These are phyloP conservation scores for Atethmia centrago DNA, from an alignment of 2,888 invertebrate species.

Conservation along the genomic window DNA sequence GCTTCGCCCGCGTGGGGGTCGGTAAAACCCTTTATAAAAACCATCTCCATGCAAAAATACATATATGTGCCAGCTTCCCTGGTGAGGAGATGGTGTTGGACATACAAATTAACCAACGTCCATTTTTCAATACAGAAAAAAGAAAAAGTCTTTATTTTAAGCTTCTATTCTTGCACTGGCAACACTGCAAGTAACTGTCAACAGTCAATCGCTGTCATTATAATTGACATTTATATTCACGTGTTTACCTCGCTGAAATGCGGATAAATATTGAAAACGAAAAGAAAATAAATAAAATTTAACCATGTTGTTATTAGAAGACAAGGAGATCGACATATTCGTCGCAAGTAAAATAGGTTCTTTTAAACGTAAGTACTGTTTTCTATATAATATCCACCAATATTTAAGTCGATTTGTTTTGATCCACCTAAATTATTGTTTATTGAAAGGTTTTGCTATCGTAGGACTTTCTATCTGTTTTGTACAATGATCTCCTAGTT, in stretches of 20 bases:
- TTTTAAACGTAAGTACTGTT: constrained; percentile 88
- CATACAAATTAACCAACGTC: too few relatives aligned
- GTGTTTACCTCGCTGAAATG: constrained; percentile 54
- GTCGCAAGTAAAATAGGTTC: constrained; percentile 89
- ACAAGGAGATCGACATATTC: constrained; percentile 87
- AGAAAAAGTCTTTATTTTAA: too few relatives aligned
- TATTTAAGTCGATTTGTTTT: neutral
- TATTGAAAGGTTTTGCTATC: neutral
- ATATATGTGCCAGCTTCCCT: too few relatives aligned
- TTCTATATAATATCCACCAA: neutral
- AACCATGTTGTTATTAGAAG: constrained; percentile 74
- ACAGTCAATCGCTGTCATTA: neutral
- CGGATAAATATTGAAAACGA: neutral
- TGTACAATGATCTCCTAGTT: neutral
- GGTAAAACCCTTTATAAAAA: too few relatives aligned
- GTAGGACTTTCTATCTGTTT: fast-evolving
- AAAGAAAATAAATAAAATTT: constrained; percentile 24
- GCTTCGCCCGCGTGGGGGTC: too few relatives aligned
- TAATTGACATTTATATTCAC: constrained; percentile 48
- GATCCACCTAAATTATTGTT: neutral
- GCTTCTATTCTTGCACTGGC: neutral
- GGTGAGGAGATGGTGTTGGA: too few relatives aligned
- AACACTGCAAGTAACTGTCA: neutral
- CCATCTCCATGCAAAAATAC: too few relatives aligned
- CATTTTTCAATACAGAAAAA: too few relatives aligned